Base-by-base conservation (phyloP, 2,888 invertebrate species). In the Xylocampa areola region DNA sequence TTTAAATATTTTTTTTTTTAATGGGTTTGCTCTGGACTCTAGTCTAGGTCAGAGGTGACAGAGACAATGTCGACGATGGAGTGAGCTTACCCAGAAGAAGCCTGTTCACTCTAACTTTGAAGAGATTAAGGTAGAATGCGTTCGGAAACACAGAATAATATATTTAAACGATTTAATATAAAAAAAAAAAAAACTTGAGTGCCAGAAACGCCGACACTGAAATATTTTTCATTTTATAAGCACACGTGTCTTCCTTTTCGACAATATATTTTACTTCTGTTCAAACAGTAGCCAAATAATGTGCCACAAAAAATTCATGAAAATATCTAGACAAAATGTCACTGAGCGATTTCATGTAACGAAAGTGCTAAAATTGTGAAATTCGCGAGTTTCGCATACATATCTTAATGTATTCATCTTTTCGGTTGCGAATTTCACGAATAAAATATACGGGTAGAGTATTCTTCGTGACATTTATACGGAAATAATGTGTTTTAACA, bases 371-470 rank as follows among this genome's bases (percentile, higher is more conserved):
- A 40, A 55, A 68, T 48, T 51, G 49, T 49, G 40, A 70, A 65
- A 66, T 70, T 30, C 53, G 29, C 36, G 33, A 37, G 41, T 66
- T 70, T 60, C 48, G 44, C 60, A 68, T 57, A 36, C 47, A 21
- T 52, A 68, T 65, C 66, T 53, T 55, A 55, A 65, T 49, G 33
- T 51, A 68, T 70, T 52, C 68, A 54, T 64, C 47, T 65, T 44
- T 68, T 47, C 47, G 19, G 45, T 11, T 14, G 49, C n/a, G 40
- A 43, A 49, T 27, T 57, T 44, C 30, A 4, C 19, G 35, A 50
- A 44, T 14, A 30, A 52, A 60, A 52, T 43, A 48, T 47, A 29
- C n/a, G 6, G 5, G 4, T 21, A 14, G 23, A 32, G 33, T 7
- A 39, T 48, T 36, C 23, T 33, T 44, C 2, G 23, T 16, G 39